Evolutionary conservation across 2,797 vertebrate species (phyloP), one percentile per base, ranked within the genome.

Genomic region (Mormyrops boulengeri): DNA sequence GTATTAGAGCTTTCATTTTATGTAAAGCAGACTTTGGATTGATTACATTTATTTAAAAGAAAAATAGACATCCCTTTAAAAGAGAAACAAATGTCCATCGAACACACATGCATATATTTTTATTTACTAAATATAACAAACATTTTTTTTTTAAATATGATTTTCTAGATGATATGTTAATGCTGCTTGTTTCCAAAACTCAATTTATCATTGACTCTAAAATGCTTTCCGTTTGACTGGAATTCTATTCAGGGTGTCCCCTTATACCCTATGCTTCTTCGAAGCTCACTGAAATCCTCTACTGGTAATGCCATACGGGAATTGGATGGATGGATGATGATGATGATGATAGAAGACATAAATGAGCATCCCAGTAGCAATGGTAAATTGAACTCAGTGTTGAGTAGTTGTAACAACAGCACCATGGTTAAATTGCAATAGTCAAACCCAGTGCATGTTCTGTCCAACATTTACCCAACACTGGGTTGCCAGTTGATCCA

Each of bases 1-100:
- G 94, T 94, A 96, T 96, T 94, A 96, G 94, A 92, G 91, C 91
- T 95, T 95, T 22, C 94, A 94, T 94, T 91, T 93, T 92, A 93
- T 95, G 94, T 95, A 94, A 95, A 95, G 95, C 94, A 95, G 93
- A 93, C 90, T 66, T 17, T 91, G 91, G n/a, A n/a, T n/a, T n/a
- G 93, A 92, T 94, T 93, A 91, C 87, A 92, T 92, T 93, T 91
- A 26, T 93, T 93, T 92, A 92, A 49, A 86, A 90, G 91, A 90
- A 91, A 94, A 91, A 91, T 89, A 90, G 85, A 77, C 88, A 86
- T 93, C 92, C 92, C 92, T 90, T 95, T 92, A 92, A 92, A 91
- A 66, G 90, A 2, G 91, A 11, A 26, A 89, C 73, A 66, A 9
- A 73, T 69, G 85, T 84, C 62, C 22, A 53, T 57, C 88, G 30